Percentiles rank a stretch among this genome's conserved stretches.
phyloP scores from a whole-genome alignment of 2,888 invertebrate species.

The Cerceris ruficornis region DNA sequence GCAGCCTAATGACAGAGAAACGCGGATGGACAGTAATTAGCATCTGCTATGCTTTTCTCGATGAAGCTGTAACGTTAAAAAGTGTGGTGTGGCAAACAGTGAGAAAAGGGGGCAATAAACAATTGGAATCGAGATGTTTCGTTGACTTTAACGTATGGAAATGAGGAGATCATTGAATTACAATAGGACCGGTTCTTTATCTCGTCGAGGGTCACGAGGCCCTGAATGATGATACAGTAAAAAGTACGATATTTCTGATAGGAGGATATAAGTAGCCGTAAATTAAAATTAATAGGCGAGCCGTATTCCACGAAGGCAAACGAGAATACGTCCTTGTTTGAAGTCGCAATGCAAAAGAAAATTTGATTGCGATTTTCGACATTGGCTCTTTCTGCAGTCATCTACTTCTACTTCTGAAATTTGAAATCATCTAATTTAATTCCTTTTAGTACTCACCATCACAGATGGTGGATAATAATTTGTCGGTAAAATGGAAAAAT shows the following conservation, averaged over 20 bases:
- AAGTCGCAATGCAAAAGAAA: background rate
- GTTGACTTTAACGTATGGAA: slow-evolving; percentile 27
- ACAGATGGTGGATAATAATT: no score
- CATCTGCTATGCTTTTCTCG: background rate
- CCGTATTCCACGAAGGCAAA: slow-evolving; percentile 26
- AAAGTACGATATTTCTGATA: slow-evolving; percentile 16
- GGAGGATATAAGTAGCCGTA: slow-evolving; percentile 18
- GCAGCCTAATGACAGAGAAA: no score
- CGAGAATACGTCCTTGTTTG: slow-evolving; percentile 9
- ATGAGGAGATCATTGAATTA: slow-evolving; percentile 34
- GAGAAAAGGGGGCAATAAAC: background rate
- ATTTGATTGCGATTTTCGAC: slow-evolving; percentile 4
- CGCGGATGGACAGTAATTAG: background rate
- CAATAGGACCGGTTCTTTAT: slow-evolving; percentile 36
- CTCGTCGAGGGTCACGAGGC: background rate
- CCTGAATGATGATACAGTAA: background rate
- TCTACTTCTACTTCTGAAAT: no score
- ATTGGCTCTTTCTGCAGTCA: no score
- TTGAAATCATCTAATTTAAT: no score
- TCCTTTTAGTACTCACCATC: no score
- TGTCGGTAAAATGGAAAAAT: no score
- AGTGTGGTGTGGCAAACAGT: background rate
- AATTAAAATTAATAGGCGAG: slow-evolving; percentile 18
- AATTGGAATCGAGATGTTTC: slow-evolving; percentile 11
- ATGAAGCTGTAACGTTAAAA: background rate